Evolutionary conservation across 2,888 invertebrate species (phyloP), one percentile per base, ranked within the genome.

Genomic region (Lycophotia porphyrea): DNA sequence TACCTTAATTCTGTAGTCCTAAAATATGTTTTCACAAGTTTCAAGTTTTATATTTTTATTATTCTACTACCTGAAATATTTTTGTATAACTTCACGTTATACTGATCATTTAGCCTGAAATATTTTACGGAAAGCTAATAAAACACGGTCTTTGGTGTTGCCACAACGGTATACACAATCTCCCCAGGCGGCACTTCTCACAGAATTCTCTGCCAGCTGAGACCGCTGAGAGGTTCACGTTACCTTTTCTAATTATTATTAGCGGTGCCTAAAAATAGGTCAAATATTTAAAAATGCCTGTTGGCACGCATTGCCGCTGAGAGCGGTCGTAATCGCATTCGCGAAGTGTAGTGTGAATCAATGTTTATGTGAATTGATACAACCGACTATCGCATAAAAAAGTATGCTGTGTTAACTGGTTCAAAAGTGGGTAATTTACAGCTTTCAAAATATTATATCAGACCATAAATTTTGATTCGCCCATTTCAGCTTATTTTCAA

Each of bases 221-320:
- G 92, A 93, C 91, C 92, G 93, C 91, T 92, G 93, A 93, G 92
- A 93, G 95, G 95, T 94, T 96, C 96, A 95, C 94, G 94, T 96
- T 96, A 96, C 95, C 94, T 95, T 95, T 95, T 91, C 92, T 93
- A 93, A 95, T 95, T 96, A 96, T 96, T 96, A 95, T 95, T 96
- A 96, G 96, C 93, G 87, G 88, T 89, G 91, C 90, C 95, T 96
- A 96, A 94, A 96, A 96, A 96, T 96, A 96, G 95, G 94, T 93
- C 93, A 95, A 93, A 96, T 94, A 95, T 96, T 95, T 95, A 95
- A 95, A 95, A 95, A 94, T 93, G 92, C 91, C 88, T 89, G 93
- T 93, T 95, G 95, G 94, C 95, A 93, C 94, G 93, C 89, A 92
- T 93, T 92, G 91, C 93, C 84, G 90, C 91, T 89, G 92, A 88